A percentile compares a stretch with the other conserved stretches of the same genome.
These are phyloP conservation scores for Herpetotheres cachinnans DNA, from an alignment of 2,113 vertebrate species.

Conservation along the genomic window DNA sequence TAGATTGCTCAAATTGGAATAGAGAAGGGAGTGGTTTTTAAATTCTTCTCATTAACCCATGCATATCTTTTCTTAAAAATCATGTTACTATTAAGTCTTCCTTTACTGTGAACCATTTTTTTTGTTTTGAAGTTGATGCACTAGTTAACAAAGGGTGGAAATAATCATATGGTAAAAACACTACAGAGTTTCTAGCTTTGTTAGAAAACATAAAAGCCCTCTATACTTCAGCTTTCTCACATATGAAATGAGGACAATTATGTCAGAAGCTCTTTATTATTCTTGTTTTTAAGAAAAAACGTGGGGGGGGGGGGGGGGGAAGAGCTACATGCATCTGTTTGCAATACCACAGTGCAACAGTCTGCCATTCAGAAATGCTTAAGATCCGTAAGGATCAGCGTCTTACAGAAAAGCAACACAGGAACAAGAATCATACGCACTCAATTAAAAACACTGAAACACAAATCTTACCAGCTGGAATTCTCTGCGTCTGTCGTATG, in stretches of 20 bases:
- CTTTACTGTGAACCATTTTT: neutral
- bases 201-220: neutral
- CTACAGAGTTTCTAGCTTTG: neutral
- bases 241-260: slow-evolving; percentile 9
- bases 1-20: slow-evolving; percentile 58
- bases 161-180: neutral
- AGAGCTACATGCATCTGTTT: neutral
- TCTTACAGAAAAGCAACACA: neutral
- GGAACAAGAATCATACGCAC: rapidly evolving
- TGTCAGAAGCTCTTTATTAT: neutral
- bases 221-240: neutral
- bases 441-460: neutral
- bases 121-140: neutral
- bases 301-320: neutral
- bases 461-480: slow-evolving; percentile 91
- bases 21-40: slow-evolving; percentile 62
- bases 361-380: rapidly evolving
- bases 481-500: slow-evolving; percentile 92
- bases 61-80: slow-evolving; percentile 39
- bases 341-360: neutral
- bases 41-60: slow-evolving; percentile 63
- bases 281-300: neutral
- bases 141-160: neutral
- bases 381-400: rapidly evolving
- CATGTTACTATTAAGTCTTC: neutral